phyloP scores from a whole-genome alignment of 2,888 invertebrate species.

The Brachyptera risi region DNA sequence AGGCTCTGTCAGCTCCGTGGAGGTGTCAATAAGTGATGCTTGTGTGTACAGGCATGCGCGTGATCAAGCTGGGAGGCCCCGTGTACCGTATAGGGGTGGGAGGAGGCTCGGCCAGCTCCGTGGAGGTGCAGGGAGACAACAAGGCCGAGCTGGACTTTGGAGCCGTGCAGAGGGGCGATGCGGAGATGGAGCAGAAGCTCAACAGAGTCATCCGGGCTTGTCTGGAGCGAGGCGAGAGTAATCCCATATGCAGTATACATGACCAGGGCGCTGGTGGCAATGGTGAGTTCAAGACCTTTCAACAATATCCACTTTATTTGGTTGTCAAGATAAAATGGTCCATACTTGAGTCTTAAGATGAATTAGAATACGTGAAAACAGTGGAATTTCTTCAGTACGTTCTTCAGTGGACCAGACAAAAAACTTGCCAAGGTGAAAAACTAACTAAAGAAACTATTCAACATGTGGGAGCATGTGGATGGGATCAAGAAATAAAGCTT shows the following conservation, averaged over 20 bases:
- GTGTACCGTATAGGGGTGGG: constrained; percentile 98
- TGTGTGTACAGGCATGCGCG: constrained; percentile 64
- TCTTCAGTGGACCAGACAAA: no score
- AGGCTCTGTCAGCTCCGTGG: constrained; percentile 95
- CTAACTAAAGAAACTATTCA: no score
- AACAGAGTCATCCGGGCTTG: constrained; percentile 92
- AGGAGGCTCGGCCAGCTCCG: constrained; percentile 96
- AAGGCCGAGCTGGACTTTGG: constrained; percentile 86
- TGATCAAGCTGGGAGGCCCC: constrained; percentile 92
- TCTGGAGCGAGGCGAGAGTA: constrained; percentile 71
- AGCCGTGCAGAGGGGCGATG: constrained; percentile 93
- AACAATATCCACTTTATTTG: no score
- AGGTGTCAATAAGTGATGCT: constrained; percentile 53
- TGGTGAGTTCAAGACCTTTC: constrained; percentile 44
- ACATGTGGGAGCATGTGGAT: no score
- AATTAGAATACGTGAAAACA: no score
- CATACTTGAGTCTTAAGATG: no score
- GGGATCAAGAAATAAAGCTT: no score
- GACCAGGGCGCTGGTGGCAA: constrained; percentile 99
- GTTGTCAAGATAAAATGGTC: no score
- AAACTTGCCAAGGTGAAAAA: no score
- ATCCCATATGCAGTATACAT: constrained; percentile 93
- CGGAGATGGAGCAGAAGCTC: constrained; percentile 98
- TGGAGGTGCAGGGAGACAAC: constrained; percentile 88
- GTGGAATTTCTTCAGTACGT: no score